phyloP scores from a whole-genome alignment of 2,113 vertebrate species.

The Colius striatus region DNA sequence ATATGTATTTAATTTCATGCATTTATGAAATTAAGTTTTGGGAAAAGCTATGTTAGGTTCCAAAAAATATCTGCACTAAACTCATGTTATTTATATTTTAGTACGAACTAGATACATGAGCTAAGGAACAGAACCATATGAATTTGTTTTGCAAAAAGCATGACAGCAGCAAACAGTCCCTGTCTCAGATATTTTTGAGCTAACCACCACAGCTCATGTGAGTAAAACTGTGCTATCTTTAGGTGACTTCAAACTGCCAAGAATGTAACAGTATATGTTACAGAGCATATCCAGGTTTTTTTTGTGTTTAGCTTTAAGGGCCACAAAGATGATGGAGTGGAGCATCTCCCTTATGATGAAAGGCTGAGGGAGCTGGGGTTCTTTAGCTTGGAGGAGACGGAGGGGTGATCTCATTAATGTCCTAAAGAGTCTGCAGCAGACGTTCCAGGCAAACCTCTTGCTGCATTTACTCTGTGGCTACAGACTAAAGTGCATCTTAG shows the following conservation, averaged over 20 bases:
- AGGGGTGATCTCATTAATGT: too few species aligned
- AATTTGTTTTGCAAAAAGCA: not conserved
- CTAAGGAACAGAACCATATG: not conserved
- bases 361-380: too few species aligned
- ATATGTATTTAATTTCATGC: not conserved
- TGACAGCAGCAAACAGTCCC: not conserved
- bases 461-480: not conserved
- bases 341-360: too few species aligned
- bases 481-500: not conserved
- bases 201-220: not conserved
- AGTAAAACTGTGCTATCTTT: not conserved
- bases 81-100: not conserved
- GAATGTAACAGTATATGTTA: not conserved
- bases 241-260: not conserved
- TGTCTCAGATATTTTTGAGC: not conserved
- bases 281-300: not conserved
- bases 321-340: too few species aligned
- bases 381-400: too few species aligned
- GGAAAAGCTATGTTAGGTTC: not conserved
- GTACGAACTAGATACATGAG: not conserved
- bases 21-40: not conserved
- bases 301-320: not conserved
- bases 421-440: not conserved
- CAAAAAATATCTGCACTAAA: not conserved
- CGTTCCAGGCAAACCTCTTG: not conserved